phyloP scores from a whole-genome alignment of 2,797 vertebrate genomes.

The Florisuga fusca region DNA sequence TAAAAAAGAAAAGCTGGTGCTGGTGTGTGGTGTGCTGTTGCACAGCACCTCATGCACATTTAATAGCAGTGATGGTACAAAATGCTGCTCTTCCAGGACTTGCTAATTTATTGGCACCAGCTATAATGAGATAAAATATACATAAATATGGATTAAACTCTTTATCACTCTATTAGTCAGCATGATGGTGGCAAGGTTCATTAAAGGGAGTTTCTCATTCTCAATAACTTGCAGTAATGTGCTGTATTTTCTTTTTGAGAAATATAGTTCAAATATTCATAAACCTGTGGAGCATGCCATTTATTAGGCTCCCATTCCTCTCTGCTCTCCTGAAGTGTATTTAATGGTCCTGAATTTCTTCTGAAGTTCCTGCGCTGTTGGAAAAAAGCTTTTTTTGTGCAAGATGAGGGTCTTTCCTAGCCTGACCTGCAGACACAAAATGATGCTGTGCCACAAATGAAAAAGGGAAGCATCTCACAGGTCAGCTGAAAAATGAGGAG shows the following conservation, averaged over 20 bases:
- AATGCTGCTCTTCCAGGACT: slow-evolving; percentile 12
- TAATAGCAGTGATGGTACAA: neutral
- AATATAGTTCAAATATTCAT: slow-evolving; percentile 29
- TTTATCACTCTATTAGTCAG: slow-evolving; percentile 35
- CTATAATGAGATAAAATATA: neutral
- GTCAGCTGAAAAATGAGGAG: neutral
- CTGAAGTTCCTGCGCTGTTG: neutral
- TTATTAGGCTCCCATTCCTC: neutral
- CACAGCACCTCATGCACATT: neutral
- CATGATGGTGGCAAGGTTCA: neutral
- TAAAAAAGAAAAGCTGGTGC: neutral
- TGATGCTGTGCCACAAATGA: neutral
- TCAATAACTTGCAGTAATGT: neutral
- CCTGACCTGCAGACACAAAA: neutral
- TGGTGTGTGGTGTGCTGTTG: neutral
- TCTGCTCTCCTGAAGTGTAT: neutral
- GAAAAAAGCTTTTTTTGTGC: neutral
- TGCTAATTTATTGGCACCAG: slow-evolving; percentile 25
- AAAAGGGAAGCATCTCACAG: neutral
- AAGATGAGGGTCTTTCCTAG: neutral
- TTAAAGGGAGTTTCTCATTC: slow-evolving; percentile 34
- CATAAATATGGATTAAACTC: slow-evolving; percentile 49
- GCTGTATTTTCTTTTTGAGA: neutral
- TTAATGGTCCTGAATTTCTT: neutral
- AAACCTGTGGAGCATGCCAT: neutral